phyloP scores from a whole-genome alignment of 2,888 invertebrate species.

The Dynastes tityus region DNA sequence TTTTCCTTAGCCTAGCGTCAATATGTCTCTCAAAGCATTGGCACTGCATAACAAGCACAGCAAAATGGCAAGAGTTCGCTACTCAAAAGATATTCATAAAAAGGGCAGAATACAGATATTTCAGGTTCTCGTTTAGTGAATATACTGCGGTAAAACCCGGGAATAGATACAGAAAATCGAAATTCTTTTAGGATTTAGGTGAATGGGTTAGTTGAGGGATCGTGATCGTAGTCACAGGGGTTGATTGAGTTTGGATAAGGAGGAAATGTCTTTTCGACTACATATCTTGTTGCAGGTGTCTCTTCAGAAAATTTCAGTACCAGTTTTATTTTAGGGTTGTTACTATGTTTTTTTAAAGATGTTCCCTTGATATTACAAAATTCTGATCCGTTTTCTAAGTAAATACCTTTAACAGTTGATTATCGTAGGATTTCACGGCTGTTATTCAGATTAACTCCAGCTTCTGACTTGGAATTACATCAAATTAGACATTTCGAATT shows the following conservation, averaged over 20 bases:
- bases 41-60: constrained; percentile 50
- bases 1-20: constrained; percentile 53
- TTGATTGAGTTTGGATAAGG: background rate
- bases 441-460: no score
- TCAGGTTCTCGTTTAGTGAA: constrained; percentile 44
- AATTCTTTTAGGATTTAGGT: constrained; percentile 18
- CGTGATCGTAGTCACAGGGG: background rate
- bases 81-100: constrained; percentile 28
- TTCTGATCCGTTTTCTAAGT: no score
- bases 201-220: background rate
- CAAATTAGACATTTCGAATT: no score
- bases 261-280: no score
- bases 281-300: no score
- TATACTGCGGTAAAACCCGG: background rate
- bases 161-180: background rate
- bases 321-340: no score
- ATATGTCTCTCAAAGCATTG: constrained; percentile 46
- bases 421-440: no score
- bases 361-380: no score
- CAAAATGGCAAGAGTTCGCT: constrained; percentile 49
- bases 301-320: no score
- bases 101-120: constrained; percentile 27
- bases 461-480: no score
- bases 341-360: no score
- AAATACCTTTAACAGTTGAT: no score